Base-by-base conservation (phyloP, 2,888 invertebrate species). In the Nemoura dubitans region DNA sequence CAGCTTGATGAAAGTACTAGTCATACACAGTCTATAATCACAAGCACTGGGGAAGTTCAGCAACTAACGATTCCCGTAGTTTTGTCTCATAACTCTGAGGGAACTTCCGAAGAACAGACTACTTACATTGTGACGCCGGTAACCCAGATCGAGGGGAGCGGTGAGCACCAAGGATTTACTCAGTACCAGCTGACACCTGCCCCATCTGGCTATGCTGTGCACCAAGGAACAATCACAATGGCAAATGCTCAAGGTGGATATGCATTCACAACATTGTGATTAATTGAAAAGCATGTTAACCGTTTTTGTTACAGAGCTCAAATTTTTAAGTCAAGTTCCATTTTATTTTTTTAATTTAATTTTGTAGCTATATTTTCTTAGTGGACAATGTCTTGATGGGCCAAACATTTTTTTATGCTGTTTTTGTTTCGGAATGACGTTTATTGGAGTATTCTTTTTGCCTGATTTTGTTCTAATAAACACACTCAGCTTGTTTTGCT, bases 41-140 rank as follows among this genome's bases (percentile, higher is more conserved):
- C 94, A 91, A 92, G 93, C 86, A 91, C 90, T 87, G 88, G 88
- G 14, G 91, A 91, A 88, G 91, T 92, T 14, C 94, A 94, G 89
- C 94, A 94, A 90, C 94, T 94, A 6, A 86, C 88, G n/a, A 94
- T 94, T 88, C 94, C 94, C 0, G 90, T 94, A 43, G 94, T 94
- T 14, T 94, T 94, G 30, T 94, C 94, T 0, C 94, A 91, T 27
- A 90, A 90, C 77, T 90, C 90, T 86, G 89, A 89, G 7, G 88
- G 89, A 28, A 91, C 91, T 87, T 88, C 93, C 88, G 94, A 94
- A 88, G 94, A 94, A 83, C 94, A 94, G 89, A 94, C 94, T 89
- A 93, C 94, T 0, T 95, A 94, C 90, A 92, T 94, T 87, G 94
- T 95, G 10, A 94, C 94, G 0, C 94, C 94, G 0, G 94, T 95